Conservation (phyloP, 2,888 invertebrate species). For the Amiota communis region DNA sequence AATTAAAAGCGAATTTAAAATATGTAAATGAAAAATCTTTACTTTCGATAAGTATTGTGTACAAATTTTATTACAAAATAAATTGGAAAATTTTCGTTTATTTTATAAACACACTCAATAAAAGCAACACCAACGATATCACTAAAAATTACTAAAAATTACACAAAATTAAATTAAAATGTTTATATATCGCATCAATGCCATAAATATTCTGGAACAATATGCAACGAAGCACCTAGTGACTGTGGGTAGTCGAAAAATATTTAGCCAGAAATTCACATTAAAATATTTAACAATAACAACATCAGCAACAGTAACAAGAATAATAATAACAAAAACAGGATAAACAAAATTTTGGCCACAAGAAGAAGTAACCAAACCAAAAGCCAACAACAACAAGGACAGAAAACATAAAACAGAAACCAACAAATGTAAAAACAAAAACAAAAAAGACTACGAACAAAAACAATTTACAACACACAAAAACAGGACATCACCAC, state of each 20-base stretch:
- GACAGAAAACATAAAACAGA: background rate
- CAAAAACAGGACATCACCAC: no score
- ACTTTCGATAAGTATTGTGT: no score
- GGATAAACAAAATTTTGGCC: background rate
- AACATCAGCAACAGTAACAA: background rate
- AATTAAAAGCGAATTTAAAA: no score
- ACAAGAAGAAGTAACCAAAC: conserved; percentile 17
- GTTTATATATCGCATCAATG: no score
- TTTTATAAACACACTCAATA: background rate
- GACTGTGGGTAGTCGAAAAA: background rate
- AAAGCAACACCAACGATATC: background rate
- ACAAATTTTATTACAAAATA: no score
- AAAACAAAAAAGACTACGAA: background rate
- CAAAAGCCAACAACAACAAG: background rate
- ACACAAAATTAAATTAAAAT: no score
- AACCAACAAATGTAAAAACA: background rate
- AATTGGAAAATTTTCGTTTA: no score
- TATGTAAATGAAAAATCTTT: no score
- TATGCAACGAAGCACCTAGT: background rate
- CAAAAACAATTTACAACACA: no score
- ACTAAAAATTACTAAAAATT: no score
- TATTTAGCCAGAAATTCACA: background rate
- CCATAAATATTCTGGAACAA: no score
- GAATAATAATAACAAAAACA: background rate
- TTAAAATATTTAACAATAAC: conserved; percentile 20